Evolutionary conservation across 2,113 vertebrate genomes (phyloP), one percentile per base, ranked within the genome.

Genomic region (Actinemys pallida): DNA sequence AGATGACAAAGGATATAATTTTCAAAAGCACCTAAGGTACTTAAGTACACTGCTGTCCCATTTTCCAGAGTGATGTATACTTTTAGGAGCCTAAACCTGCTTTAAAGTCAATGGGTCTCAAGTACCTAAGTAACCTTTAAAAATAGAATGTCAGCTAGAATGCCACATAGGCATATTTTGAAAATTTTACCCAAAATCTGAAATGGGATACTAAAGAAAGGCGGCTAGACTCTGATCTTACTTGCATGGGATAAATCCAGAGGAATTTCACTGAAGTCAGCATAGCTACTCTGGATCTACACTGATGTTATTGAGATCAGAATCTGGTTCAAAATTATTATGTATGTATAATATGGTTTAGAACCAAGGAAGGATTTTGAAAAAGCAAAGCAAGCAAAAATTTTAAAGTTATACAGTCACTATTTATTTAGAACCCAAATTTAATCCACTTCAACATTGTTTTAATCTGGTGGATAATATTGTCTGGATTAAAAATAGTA

Each of bases 401-500:
- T 79, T 83, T 81, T 83, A 19, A 94, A 93, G 88, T 78, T 22
- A 92, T 47, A 87, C 17, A 56, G 72, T 49, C 82, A 17, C 69
- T 85, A 80, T 78, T 92, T 19, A 53, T 80, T 93, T 96, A 86
- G 62, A 86, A 91, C 27, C 54, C 47, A 80, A 72, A 91, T 92
- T 85, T 84, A 11, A 39, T 84, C 50, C 52, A 79, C 16, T 76
- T 10, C 6, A 49, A 50, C 81, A 72, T 59, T 86, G 35, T 49
- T 96, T 94, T 45, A 81, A 86, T 86, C 87, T 86, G 78, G 42
- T 94, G 84, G 49, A 86, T 78, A 90, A 57, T 52, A 87, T 14
- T 84, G 81, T 45, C 72, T 22, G 86, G 89, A 95, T 83, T 81
- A 93, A 94, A 96, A 97, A 94, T 78, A 93, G 83, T 4, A 82